A percentile compares a stretch with the other conserved stretches of the same genome.
phyloP scores from a whole-genome alignment of 2,113 vertebrate species.

The Hystrix brachyura region DNA sequence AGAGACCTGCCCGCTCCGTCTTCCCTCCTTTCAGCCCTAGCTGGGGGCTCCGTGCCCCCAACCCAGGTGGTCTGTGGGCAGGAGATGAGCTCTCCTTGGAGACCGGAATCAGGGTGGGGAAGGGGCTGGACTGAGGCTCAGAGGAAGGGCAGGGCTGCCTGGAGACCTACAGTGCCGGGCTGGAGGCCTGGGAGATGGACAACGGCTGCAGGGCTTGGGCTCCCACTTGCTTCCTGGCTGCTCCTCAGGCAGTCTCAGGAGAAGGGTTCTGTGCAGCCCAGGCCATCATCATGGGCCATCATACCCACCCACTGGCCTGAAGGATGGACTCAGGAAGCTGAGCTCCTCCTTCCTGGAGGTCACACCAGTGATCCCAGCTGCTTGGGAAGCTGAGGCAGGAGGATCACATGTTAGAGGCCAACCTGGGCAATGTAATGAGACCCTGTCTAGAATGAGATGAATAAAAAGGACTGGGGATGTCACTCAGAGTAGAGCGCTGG shows the following conservation, averaged over 20 bases:
- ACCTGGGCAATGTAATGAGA: neutral
- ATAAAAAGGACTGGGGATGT: neutral
- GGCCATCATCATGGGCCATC: slow-evolving; percentile 22
- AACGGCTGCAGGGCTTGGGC: neutral
- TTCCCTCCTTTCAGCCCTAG: neutral
- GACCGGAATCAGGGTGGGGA: neutral
- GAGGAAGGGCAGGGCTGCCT: neutral
- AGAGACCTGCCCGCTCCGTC: neutral
- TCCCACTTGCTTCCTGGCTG: neutral
- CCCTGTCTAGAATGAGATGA: neutral
- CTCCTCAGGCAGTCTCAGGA: neutral
- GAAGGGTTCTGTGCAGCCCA: neutral
- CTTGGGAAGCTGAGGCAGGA: neutral
- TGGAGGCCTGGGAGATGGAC: neutral
- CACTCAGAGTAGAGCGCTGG: neutral
- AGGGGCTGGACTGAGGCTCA: neutral
- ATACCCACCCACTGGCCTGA: slow-evolving; percentile 17
- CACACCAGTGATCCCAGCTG: neutral
- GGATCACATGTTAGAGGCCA: too few relatives aligned
- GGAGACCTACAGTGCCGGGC: neutral
- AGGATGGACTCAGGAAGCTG: neutral
- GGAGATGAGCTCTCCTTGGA: neutral
- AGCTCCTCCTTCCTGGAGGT: neutral
- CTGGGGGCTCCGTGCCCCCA: too few relatives aligned
- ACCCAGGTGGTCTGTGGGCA: neutral